These are phyloP conservation scores for Spinibarbus caldwelli DNA, from an alignment of 2,797 vertebrate genomes.

Conservation along the genomic window DNA sequence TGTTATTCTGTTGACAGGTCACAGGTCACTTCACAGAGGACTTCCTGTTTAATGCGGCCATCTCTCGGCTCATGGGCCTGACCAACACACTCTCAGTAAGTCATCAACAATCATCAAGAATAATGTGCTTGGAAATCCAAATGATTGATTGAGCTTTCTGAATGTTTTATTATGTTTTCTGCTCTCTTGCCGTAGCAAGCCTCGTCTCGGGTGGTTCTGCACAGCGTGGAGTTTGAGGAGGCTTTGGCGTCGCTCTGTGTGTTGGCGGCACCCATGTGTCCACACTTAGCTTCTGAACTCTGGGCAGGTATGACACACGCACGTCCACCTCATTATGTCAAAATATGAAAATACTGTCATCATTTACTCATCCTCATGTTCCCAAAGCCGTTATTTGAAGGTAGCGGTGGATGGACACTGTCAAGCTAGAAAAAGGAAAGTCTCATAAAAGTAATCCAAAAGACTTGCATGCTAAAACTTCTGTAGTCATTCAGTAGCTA, in stretches of 20 bases:
- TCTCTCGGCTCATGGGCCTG: constrained; percentile 92
- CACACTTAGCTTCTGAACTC: constrained; percentile 92
- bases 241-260: constrained; percentile 84
- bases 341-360: background rate
- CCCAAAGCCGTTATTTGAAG: background rate
- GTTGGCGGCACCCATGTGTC: constrained; percentile 93
- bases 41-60: constrained; percentile 89
- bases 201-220: constrained; percentile 77
- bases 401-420: background rate
- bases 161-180: background rate
- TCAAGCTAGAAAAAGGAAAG: background rate
- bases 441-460: background rate
- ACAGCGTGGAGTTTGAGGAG: constrained; percentile 93
- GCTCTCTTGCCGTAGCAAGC: constrained; percentile 77
- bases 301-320: constrained; percentile 87
- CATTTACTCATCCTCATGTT: background rate
- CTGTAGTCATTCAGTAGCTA: background rate
- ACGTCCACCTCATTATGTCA: background rate
- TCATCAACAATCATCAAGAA: constrained; percentile 29
- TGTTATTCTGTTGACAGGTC: constrained; percentile 77
- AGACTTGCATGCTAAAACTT: background rate
- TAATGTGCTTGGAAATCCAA: too few species aligned
- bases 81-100: constrained; percentile 88
- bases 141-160: background rate
- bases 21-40: constrained; percentile 88